Evolutionary conservation across 2,888 invertebrate species (phyloP).

Genomic region (Dolomedes plantarius): DNA sequence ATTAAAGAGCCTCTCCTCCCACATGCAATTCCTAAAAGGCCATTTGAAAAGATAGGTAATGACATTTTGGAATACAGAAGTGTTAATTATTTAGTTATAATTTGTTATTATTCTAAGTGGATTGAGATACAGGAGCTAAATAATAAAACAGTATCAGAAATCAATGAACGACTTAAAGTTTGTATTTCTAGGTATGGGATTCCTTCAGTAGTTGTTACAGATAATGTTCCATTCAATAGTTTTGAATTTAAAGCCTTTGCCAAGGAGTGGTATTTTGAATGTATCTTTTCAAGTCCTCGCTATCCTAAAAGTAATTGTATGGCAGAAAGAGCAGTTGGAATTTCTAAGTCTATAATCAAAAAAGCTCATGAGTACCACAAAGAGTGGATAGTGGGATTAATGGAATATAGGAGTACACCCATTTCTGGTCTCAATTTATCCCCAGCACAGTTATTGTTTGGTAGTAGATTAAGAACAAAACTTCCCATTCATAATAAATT

Average conservation of each 20-base stretch:
- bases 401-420: constrained; percentile 45
- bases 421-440: constrained; percentile 21
- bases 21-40: constrained; percentile 21
- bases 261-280: constrained; percentile 19
- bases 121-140: constrained; percentile 1
- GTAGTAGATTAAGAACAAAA: constrained; percentile 26
- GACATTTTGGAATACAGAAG: constrained; percentile 3
- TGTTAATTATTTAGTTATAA: background rate
- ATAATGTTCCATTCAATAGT: constrained; percentile 20
- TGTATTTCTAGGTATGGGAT: constrained; percentile 27
- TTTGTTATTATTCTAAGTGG: constrained; percentile 32
- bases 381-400: constrained; percentile 16
- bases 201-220: background rate
- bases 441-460: constrained; percentile 26
- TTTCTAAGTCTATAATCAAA: constrained; percentile 22
- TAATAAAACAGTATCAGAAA: constrained; percentile 14
- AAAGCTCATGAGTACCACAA: constrained; percentile 23
- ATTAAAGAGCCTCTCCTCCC: constrained; percentile 6
- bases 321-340: constrained; percentile 30
- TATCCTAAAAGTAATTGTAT: constrained; percentile 24
- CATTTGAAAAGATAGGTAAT: constrained; percentile 6
- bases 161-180: constrained; percentile 20
- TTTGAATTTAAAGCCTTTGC: constrained; percentile 4
- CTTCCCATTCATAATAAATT: background rate
- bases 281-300: constrained; percentile 2